phyloP scores from a whole-genome alignment of 2,797 vertebrate species.

The Pelodytes ibericus region DNA sequence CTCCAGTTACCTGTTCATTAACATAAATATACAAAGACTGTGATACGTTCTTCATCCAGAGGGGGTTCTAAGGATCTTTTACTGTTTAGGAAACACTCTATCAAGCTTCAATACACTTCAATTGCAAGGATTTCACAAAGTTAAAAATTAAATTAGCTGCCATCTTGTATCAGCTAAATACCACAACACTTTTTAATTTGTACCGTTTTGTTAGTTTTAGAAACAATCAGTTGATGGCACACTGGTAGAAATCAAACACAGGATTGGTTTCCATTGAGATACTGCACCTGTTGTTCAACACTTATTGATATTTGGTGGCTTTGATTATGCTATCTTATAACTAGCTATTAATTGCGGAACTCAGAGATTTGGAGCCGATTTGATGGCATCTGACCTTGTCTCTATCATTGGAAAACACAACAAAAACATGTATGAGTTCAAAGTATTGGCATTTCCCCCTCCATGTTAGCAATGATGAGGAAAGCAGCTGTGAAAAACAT shows the following conservation, averaged over 20 bases:
- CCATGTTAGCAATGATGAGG: constrained; percentile 69
- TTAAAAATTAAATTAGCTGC: constrained; percentile 1
- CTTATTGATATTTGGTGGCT: constrained; percentile 46
- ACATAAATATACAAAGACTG: too few relatives aligned
- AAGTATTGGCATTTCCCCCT: constrained; percentile 77
- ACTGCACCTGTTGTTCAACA: constrained; percentile 33
- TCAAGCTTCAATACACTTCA: background rate
- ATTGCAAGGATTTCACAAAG: background rate
- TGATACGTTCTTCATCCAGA: too few relatives aligned
- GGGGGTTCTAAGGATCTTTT: too few relatives aligned
- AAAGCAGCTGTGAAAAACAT: constrained; percentile 81
- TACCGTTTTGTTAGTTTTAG: constrained; percentile 8
- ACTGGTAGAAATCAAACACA: constrained; percentile 48
- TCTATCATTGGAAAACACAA: constrained; percentile 69
- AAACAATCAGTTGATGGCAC: constrained; percentile 21
- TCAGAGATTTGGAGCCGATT: constrained; percentile 58
- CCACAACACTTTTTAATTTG: constrained; percentile 24
- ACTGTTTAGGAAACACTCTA: too few relatives aligned
- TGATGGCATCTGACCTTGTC: constrained; percentile 73
- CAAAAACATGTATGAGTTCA: constrained; percentile 73
- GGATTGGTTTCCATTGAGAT: constrained; percentile 41
- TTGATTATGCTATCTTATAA: constrained; percentile 49
- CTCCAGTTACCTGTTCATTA: too few relatives aligned
- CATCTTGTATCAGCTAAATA: constrained; percentile 13
- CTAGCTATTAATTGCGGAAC: constrained; percentile 54